Percentiles rank a stretch among this genome's conserved stretches.
These are phyloP conservation scores for Uria lomvia DNA, from an alignment of 2,113 vertebrate species.

Conservation along the genomic window DNA sequence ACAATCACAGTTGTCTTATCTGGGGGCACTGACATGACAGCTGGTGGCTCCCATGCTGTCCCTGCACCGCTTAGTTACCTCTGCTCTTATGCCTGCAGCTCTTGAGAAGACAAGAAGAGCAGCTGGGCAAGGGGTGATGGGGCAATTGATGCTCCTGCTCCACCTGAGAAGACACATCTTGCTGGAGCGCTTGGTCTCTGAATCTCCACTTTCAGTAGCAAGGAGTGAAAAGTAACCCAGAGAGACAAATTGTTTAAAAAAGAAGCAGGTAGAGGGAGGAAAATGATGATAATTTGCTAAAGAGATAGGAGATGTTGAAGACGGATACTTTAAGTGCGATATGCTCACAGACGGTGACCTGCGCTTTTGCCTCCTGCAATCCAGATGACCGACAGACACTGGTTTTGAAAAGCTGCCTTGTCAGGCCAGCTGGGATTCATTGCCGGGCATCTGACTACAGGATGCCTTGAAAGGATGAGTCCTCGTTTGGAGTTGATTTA, in stretches of 20 bases:
- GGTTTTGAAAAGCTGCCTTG: neutral
- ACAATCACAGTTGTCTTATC: neutral
- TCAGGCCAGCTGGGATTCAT: neutral
- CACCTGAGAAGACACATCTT: neutral
- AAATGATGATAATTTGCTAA: neutral
- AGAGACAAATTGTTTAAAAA: neutral
- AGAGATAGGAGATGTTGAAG: neutral
- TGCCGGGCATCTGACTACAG: accelerated
- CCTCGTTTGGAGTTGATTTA: neutral
- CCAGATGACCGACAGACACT: neutral
- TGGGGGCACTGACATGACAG: accelerated
- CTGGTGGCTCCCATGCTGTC: neutral
- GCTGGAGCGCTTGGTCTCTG: neutral
- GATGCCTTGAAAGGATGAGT: neutral
- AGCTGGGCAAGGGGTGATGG: neutral
- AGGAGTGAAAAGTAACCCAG: neutral
- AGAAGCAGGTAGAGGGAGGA: neutral
- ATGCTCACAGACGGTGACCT: neutral
- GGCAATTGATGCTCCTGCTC: neutral
- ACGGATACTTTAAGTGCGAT: neutral
- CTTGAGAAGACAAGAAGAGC: neutral
- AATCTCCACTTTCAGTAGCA: accelerated
- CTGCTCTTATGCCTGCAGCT: neutral
- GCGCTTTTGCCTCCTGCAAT: neutral
- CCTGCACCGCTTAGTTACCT: neutral